Evolutionary conservation across 92 coral and sea anemone genomes (phyloP).

Genomic region (Palythoa caribaeorum): DNA sequence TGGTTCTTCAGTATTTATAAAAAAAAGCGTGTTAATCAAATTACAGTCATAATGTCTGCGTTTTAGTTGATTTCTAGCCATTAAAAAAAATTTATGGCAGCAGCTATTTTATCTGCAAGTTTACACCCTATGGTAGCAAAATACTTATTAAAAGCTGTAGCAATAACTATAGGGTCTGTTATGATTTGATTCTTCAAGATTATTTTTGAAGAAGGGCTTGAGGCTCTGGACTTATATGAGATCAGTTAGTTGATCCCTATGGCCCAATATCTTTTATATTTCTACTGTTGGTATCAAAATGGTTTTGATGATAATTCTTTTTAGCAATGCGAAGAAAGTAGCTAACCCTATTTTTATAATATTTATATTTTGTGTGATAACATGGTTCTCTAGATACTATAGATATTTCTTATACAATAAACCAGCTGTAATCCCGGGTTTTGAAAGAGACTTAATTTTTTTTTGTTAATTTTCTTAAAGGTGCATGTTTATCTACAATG

Average conservation of each 20-base stretch:
- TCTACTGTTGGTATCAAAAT: slow-evolving; percentile 53
- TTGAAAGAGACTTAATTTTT: too few relatives aligned
- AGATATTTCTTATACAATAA: slow-evolving; percentile 45
- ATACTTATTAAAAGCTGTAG: slow-evolving; percentile 50
- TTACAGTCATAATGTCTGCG: too few relatives aligned
- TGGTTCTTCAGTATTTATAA: too few relatives aligned
- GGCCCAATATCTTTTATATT: slow-evolving; percentile 52
- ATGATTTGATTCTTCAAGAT: slow-evolving; percentile 27
- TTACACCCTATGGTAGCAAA: slow-evolving; percentile 53
- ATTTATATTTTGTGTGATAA: too few relatives aligned
- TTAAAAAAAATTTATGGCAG: too few relatives aligned
- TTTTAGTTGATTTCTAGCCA: too few relatives aligned
- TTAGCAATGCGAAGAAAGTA: too few relatives aligned
- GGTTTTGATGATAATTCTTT: slow-evolving; percentile 34
- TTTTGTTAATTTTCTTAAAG: too few relatives aligned
- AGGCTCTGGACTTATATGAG: slow-evolving; percentile 51
- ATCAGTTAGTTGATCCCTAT: slow-evolving; percentile 54
- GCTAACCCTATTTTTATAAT: too few relatives aligned
- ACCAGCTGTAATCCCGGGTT: too few relatives aligned
- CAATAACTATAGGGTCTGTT: slow-evolving; percentile 28
- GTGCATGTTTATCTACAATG: too few relatives aligned
- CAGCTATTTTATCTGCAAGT: slow-evolving; percentile 39
- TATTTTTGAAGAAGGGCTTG: slow-evolving; percentile 50
- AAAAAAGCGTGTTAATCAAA: too few relatives aligned
- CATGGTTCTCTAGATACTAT: slow-evolving; percentile 60